Base-by-base conservation (phyloP, 2,113 vertebrate genomes). In the Peromyscus californicus region DNA sequence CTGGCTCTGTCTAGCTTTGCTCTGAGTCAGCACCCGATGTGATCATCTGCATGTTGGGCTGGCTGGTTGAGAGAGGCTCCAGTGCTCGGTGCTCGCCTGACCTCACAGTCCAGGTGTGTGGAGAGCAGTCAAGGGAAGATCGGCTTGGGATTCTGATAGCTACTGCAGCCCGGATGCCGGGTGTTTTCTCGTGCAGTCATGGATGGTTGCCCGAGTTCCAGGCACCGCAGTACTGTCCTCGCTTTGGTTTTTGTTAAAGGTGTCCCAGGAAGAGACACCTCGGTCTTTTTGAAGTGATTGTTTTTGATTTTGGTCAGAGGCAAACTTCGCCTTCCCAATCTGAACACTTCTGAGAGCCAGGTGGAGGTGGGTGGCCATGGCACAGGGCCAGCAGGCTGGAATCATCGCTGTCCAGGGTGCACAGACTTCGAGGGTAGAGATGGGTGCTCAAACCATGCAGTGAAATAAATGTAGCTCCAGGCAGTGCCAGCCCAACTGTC, bases 121-220 rank as follows among this genome's bases (percentile, higher is more conserved):
- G 7, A 5, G 74, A 21, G 45, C 39, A 0, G 4, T 12, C 1
- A 7, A 61, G 29, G 86, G 6, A 16, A 11, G 85, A 7, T 0
- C 3, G 0, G 3, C 24, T 1, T 15, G 39, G 61, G 1, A 2
- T 24, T 51, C 19, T 4, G 0, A 19, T 10, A 19, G 8, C 31
- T 0, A 0, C 84, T 0, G 57, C 54, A 10, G 26, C 1, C 0
- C 17, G 26, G 70, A 39, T 0, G 31, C 3, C 61, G 0, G 19
- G 57, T 0, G 3, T 26, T 48, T 69, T 79, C 54, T 45, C 2
- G 1, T n/a, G 57, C 0, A 1, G 75, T 29, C 63, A 0, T 19
- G 13, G 85, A 7, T 10, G 12, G 85, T 15, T 57, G 6, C 16
- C 89, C 0, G 29, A 67, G 45, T 54, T 89, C 36, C 24, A 2